Base-by-base conservation (phyloP, 2,888 invertebrate species). In the Abrostola tripartita region DNA sequence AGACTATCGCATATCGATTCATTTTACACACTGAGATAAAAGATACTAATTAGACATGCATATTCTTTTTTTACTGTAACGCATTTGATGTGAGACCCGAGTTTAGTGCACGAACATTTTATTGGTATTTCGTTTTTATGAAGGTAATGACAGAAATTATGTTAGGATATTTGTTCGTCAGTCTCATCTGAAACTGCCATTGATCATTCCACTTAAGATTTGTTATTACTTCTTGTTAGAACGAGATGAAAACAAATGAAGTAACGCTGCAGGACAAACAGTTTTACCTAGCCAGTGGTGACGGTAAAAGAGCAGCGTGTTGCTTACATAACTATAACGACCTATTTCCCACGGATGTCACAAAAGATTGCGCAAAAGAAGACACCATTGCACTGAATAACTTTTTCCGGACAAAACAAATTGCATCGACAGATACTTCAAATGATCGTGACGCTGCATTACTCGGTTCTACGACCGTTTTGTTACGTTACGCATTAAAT, bases 41-140 rank as follows among this genome's bases (percentile, higher is more conserved):
- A 81, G 66, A 78, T 78, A 83, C 83, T 89, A 87, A 90, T 90
- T 88, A 84, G 83, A 79, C 77, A 82, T 86, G 84, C 84, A 81
- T 66, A 78, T 79, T 80, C 44, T 84, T 79, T 73, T 76, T 79
- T 65, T 77, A 66, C 42, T 73, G 66, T 68, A 73, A 70, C 66
- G 68, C 74, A 78, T 75, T 76, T 60, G 71, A 81, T 74, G 65
- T 74, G 73, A 67, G 62, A 70, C 61, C 68, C 63, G 65, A 59
- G 71, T 78, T 76, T 76, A 79, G 56, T 71, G 67, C 68, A 64
- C 59, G 76, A 75, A 69, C 55, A 68, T 79, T 84, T 75, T 75
- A 74, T 66, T 73, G 56, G 62, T 61, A 65, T 53, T 58, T 12
- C 38, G 7, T 38, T 73, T 80, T 82, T 78, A 81, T 80, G 58